phyloP scores from a whole-genome alignment of 2,113 vertebrate species.

The Colossoma macropomum region DNA sequence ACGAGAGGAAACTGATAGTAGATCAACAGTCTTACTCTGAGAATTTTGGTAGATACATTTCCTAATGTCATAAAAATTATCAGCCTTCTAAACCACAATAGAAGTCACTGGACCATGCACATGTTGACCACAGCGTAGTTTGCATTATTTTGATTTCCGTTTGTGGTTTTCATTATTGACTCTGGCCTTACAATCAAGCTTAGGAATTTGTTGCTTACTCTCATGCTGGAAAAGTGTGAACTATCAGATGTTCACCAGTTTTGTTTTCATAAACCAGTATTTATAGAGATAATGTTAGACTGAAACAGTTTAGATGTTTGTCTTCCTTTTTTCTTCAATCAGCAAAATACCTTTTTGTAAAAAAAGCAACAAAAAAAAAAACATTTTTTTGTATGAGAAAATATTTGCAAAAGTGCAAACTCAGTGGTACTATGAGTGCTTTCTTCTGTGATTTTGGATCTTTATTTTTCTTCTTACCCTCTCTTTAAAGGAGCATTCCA shows the following conservation, averaged over 20 bases:
- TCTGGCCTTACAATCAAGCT: constrained; percentile 10
- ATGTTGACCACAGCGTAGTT: background rate
- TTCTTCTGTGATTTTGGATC: background rate
- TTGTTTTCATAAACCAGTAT: constrained; percentile 6
- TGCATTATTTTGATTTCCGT: constrained; percentile 1
- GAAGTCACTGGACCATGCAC: constrained; percentile 17
- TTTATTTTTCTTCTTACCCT: background rate
- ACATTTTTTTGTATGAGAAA: constrained; percentile 13
- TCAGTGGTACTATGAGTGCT: background rate
- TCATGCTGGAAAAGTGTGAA: background rate
- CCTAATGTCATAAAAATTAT: background rate
- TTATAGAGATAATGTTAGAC: constrained; percentile 12
- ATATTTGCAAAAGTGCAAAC: background rate
- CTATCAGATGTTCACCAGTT: background rate
- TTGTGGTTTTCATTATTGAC: constrained; percentile 10
- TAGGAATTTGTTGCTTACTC: background rate
- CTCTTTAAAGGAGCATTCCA: background rate
- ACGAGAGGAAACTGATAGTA: background rate
- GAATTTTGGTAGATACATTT: background rate
- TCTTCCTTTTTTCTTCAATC: background rate
- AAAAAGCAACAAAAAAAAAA: background rate
- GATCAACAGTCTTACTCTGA: background rate
- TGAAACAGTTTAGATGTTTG: background rate
- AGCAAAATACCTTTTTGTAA: background rate
- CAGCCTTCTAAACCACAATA: background rate